Conservation (phyloP, 2,113 vertebrate species). For the Atherinomorus stipes region DNA sequence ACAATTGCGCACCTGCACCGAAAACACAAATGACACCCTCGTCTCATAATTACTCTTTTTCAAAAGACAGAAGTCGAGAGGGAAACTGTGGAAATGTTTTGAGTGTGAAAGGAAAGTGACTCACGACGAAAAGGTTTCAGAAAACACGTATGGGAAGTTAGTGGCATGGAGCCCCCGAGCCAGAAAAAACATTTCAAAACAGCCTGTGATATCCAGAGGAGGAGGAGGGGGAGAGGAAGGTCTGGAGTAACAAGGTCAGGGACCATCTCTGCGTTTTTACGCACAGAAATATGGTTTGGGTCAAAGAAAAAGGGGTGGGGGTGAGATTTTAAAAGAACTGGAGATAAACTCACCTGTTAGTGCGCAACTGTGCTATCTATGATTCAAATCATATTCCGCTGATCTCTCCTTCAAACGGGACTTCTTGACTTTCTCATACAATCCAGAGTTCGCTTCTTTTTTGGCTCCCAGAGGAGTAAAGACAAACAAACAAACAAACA, state of each 20-base stretch:
- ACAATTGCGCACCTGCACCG: conserved; percentile 63
- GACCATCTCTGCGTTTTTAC: conserved; percentile 26
- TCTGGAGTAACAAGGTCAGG: neutral
- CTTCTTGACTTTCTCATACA: conserved; percentile 39
- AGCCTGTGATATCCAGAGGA: neutral
- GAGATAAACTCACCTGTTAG: conserved; percentile 62
- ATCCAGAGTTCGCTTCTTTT: conserved; percentile 16
- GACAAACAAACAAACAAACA: neutral
- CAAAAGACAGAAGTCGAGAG: conserved; percentile 44
- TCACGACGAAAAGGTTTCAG: conserved; percentile 44
- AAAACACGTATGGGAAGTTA: conserved; percentile 47
- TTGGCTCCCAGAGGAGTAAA: neutral
- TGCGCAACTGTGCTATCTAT: neutral
- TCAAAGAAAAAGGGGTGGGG: accelerated
- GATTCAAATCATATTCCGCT: conserved; percentile 67
- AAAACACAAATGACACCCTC: conserved; percentile 2
- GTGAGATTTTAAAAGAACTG: accelerated
- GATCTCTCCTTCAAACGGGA: conserved; percentile 3
- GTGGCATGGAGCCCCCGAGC: conserved; percentile 19
- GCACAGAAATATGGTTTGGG: neutral
- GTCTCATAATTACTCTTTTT: neutral
- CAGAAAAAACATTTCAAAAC: conserved; percentile 43
- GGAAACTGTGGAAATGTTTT: conserved; percentile 49
- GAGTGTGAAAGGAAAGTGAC: conserved; percentile 61
- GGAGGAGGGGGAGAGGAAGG: neutral